Base-by-base conservation (phyloP, 2,888 invertebrate species). In the Lithophane ornitopus region DNA sequence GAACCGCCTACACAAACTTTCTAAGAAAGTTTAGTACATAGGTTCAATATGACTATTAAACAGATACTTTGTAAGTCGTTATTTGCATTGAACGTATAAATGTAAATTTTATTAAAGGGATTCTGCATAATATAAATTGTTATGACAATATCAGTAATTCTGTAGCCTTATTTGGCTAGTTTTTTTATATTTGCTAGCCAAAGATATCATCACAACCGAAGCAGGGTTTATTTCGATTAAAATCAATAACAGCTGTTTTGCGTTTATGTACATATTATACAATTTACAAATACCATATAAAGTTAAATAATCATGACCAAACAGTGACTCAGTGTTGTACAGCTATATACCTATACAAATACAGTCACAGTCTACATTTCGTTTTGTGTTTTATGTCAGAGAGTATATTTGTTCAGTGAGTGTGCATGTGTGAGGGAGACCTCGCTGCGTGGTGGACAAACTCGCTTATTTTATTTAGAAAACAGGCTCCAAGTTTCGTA, bases 1-100 rank as follows among this genome's bases (percentile, higher is more conserved):
- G 74, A 61, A 68, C 80, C 81, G 84, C 82, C 87, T 70, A 84
- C 87, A 84, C 74, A 79, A 87, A 89, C 92, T 91, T 91, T 92
- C 91, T 90, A 90, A 89, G 88, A 88, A 89, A 90, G 86, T 85
- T 86, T 84, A 80, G 80, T 84, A 74, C 71, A 65, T 72, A 71
- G 56, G 74, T 73, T 63, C 70, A 76, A 74, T 70, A 74, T 67
- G 76, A 61, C 81, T 81, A 68, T 73, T 65, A 76, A 65, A 52
- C 73, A 69, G 49, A 52, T 70, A 82, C 76, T 76, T 76, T 73
- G 85, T 58, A 65, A 44, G 68, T 52, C 44, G 44, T 61, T 12
- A 74, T 76, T 71, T 82, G 56, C 73, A 78, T 67, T 52, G 9
- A 66, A 69, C 28, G 26, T 67, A 44, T 73, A 75, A 49, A 81